phyloP scores from a whole-genome alignment of 2,888 invertebrate species.

The Drosophila pegasa region DNA sequence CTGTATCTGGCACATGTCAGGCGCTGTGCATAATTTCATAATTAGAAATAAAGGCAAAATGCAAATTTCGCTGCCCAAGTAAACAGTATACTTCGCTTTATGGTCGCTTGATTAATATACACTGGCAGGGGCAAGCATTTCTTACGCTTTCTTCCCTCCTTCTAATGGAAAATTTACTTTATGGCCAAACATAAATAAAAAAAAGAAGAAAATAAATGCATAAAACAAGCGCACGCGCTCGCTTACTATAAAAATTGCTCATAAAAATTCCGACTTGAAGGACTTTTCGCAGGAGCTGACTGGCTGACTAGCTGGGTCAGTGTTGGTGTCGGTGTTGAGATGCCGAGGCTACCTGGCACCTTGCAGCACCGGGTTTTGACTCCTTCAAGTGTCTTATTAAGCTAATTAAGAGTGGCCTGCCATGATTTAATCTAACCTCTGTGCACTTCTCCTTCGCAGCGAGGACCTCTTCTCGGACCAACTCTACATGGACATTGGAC shows the following conservation, averaged over 20 bases:
- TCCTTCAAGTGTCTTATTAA: conserved; percentile 67
- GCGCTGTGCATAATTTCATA: conserved; percentile 48
- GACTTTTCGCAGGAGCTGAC: conserved; percentile 18
- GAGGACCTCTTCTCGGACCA: conserved; percentile 85
- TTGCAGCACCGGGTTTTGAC: conserved; percentile 13
- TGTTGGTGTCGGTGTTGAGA: neutral
- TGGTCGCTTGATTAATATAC: conserved; percentile 66
- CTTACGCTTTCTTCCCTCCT: conserved; percentile 14
- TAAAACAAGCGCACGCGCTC: conserved; percentile 46
- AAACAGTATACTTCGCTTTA: conserved; percentile 64
- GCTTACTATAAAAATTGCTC: conserved; percentile 52
- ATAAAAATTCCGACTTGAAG: conserved; percentile 57
- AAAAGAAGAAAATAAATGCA: conserved; percentile 44
- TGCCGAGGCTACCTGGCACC: conserved; percentile 13
- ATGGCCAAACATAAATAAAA: conserved; percentile 68
- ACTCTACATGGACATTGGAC: conserved; percentile 84
- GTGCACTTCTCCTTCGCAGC: conserved; percentile 60
- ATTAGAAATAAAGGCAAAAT: conserved; percentile 58
- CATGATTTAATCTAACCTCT: conserved; percentile 35
- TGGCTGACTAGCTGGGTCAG: neutral
- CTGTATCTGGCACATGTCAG: conserved; percentile 22
- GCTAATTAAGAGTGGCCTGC: conserved; percentile 57
- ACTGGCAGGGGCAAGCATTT: conserved; percentile 29
- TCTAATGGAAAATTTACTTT: conserved; percentile 72
- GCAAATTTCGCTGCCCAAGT: conserved; percentile 57